Evolutionary conservation across 2,797 vertebrate genomes (phyloP), one percentile per base, ranked within the genome.

Genomic region (Allobates femoralis): DNA sequence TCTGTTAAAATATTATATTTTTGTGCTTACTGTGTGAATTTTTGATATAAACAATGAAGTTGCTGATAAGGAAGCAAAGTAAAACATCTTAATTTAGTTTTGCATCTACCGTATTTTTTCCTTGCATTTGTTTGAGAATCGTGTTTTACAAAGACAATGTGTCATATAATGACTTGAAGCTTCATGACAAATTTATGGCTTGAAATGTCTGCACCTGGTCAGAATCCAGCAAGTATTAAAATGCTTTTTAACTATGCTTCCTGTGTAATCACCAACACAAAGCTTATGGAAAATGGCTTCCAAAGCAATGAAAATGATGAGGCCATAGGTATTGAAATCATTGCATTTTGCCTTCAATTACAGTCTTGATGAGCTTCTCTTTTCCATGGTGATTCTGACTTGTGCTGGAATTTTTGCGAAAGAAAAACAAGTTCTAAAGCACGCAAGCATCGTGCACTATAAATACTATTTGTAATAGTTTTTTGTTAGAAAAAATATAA

Each of bases 271-370:
- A 94, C 89, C 91, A 93, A 92, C 90, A 69, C 90, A 94, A 92
- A 91, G 89, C 89, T 90, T 92, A 91, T 89, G 89, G n/a, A 91
- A 94, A 94, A 92, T 92, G 91, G 93, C 92, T 92, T 91, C 91
- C 88, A 32, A 89, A 93, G 90, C 89, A 88, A 89, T 89, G 89
- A 90, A 92, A 92, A 93, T 94, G 90, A 94, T 90, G 93, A 92
- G 91, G 91, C 92, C 92, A 92, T 94, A 94, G 91, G 94, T 94
- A 95, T 95, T 95, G 93, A 94, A 95, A 95, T 95, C 92, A 93
- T 88, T 84, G 90, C 90, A 91, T 89, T 93, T 91, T 92, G 90
- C 88, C 32, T 94, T 92, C 91, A 92, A 91, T 93, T 92, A 90
- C 91, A 89, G 91, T 93, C 91, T 89, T 94, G 94, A 95, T 94